These are phyloP conservation scores for Xiphophorus hellerii DNA, from an alignment of 2,113 vertebrate genomes.

Conservation along the genomic window DNA sequence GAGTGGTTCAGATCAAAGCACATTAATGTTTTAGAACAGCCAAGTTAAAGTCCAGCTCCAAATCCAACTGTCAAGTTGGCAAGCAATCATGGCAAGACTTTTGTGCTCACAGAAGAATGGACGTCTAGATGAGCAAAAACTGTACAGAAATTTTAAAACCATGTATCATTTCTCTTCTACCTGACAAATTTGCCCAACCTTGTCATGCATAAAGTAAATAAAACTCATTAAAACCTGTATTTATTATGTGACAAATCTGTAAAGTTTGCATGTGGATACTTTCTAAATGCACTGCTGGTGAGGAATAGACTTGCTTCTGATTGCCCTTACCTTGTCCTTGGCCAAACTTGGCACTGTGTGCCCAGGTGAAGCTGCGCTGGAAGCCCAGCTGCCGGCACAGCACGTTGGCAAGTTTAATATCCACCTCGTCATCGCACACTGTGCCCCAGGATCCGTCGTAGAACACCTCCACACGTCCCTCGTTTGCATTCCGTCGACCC, in stretches of 20 bases:
- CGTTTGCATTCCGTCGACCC: constrained; percentile 72
- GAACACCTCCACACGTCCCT: constrained; percentile 92
- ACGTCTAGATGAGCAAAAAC: no score
- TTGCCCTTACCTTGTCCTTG: constrained; percentile 85
- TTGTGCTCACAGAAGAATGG: no score
- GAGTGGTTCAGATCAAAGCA: no score
- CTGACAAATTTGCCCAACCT: not conserved
- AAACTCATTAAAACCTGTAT: not conserved
- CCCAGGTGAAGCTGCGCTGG: constrained; percentile 87
- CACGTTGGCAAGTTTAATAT: constrained; percentile 84
- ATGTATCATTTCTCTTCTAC: not conserved
- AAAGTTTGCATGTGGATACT: not conserved
- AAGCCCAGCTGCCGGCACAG: constrained; percentile 91
- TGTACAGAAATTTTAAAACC: no score
- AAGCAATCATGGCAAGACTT: no score
- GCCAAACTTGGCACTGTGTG: constrained; percentile 93
- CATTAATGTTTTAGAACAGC: no score
- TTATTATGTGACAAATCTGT: not conserved
- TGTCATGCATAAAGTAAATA: not conserved
- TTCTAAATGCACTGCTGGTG: not conserved
- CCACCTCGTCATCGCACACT: constrained; percentile 91
- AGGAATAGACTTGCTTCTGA: not conserved
- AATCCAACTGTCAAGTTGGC: no score
- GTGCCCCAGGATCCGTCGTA: constrained; percentile 91
- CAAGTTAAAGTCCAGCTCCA: no score